Evolutionary conservation across 2,888 invertebrate species (phyloP), one percentile per base, ranked within the genome.

Genomic region (Anorthoa munda): DNA sequence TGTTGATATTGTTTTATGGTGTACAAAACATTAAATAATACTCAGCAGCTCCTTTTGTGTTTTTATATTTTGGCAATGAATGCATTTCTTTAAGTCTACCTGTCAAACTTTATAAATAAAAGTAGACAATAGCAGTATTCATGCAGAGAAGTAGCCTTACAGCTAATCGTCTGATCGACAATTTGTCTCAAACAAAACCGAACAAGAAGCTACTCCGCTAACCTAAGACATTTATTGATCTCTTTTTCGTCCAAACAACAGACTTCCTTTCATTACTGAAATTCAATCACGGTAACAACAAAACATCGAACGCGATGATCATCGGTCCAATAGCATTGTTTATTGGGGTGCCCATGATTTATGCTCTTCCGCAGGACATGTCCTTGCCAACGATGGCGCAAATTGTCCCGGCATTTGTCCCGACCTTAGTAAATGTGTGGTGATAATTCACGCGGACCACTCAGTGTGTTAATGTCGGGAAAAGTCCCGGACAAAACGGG

Each of bases 371-470:
- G 83, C 79, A 82, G 90, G 92, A 91, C 92, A 90, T 87, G 90
- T 92, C 90, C 90, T 87, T 84, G 82, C 86, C 87, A 88, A 90
- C 89, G 86, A 85, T 86, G 89, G 89, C 89, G 90, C 81, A 88
- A 93, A 91, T 91, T 92, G 90, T 90, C 89, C 90, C 81, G 87
- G 87, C 90, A 93, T 93, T 94, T 93, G 91, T 94, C 92, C 91
- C 78, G 86, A 82, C 80, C 86, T 87, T 86, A 80, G 89, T 84
- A 89, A 93, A 93, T 92, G 92, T 88, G 89, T 88, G 89, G 90
- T 83, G 86, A 93, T 93, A 92, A 89, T 89, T 93, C 92, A 92
- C 82, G 74, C 59, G 73, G 88, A 87, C 90, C 89, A 88, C 84
- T 86, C 86, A 82, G 86, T 87, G 87, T 79, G 84, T 85, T 86